Conservation (phyloP, 2,888 invertebrate genomes). For the Limnephilus rhombicus region DNA sequence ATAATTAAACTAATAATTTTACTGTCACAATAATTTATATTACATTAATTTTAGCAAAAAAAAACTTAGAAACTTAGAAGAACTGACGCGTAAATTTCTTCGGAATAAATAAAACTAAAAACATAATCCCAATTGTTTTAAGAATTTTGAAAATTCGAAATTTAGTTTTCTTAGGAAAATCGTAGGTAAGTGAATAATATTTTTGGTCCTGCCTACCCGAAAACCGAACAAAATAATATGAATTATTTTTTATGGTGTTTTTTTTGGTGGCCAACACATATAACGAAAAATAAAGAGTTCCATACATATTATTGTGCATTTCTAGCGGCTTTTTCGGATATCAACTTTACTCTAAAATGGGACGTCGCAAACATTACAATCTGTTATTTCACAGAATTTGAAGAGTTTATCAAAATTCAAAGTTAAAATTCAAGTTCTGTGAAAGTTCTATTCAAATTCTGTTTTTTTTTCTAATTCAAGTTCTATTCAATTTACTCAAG, state of each 20-base stretch:
- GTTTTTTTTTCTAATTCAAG: too few relatives aligned
- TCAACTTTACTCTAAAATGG: too few relatives aligned
- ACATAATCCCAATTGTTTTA: neutral
- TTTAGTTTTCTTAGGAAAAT: neutral
- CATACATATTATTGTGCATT: too few relatives aligned
- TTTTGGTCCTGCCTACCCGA: neutral
- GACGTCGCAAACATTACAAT: too few relatives aligned
- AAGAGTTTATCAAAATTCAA: too few relatives aligned
- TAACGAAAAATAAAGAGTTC: too few relatives aligned
- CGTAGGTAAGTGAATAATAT: neutral
- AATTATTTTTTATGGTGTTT: neutral
- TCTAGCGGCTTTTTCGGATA: too few relatives aligned
- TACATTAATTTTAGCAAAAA: neutral
- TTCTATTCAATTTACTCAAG: too few relatives aligned
- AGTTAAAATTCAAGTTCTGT: too few relatives aligned
- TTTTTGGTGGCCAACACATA: too few relatives aligned
- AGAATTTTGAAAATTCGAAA: neutral
- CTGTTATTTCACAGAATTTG: too few relatives aligned
- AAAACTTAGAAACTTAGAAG: neutral
- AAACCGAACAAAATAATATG: neutral
- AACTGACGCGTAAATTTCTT: neutral
- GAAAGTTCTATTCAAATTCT: too few relatives aligned
- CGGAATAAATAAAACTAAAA: neutral
- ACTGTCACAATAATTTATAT: neutral
- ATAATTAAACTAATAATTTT: neutral